Percentiles rank a stretch among this genome's conserved stretches.
Conservation (phyloP, 2,888 invertebrate species). For the Gnatocerus cornutus region DNA sequence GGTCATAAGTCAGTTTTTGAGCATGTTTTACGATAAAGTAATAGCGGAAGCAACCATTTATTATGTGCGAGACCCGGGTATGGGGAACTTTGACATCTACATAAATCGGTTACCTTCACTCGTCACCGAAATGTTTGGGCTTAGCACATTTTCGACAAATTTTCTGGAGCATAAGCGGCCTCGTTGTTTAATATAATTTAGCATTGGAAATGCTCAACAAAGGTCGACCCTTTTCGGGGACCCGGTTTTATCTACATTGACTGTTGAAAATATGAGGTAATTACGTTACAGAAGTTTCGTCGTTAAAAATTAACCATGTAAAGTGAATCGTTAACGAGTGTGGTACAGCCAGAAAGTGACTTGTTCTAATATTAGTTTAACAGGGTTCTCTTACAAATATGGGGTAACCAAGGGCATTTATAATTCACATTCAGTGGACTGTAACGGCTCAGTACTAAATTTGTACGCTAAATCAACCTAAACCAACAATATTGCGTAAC, state of each 20-base stretch:
- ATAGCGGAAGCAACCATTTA: constrained; percentile 26
- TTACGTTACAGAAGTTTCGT: not conserved
- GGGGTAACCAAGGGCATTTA: constrained; percentile 26
- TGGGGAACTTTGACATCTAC: constrained; percentile 26
- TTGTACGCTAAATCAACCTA: constrained; percentile 44
- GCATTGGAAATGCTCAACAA: constrained; percentile 24
- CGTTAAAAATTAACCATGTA: too few species aligned
- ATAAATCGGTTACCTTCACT: constrained; percentile 26
- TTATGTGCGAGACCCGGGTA: constrained; percentile 10
- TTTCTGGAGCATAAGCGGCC: constrained; percentile 10
- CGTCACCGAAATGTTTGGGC: constrained; percentile 18
- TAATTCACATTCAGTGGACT: constrained; percentile 39
- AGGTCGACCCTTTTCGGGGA: constrained; percentile 24
- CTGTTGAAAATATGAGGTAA: constrained; percentile 12
- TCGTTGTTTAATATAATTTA: constrained; percentile 32
- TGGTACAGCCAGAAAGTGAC: constrained; percentile 25
- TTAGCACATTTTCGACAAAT: constrained; percentile 27
- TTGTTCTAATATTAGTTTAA: constrained; percentile 43
- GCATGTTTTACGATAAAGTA: constrained; percentile 28
- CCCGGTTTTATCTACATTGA: too few species aligned
- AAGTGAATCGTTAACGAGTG: not conserved
- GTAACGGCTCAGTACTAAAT: too few species aligned
- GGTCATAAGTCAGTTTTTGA: constrained; percentile 1
- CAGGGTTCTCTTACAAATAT: constrained; percentile 1
- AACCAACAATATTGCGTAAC: constrained; percentile 44